phyloP scores from a whole-genome alignment of 2,113 vertebrate genomes.

The Paedocypris sp. region DNA sequence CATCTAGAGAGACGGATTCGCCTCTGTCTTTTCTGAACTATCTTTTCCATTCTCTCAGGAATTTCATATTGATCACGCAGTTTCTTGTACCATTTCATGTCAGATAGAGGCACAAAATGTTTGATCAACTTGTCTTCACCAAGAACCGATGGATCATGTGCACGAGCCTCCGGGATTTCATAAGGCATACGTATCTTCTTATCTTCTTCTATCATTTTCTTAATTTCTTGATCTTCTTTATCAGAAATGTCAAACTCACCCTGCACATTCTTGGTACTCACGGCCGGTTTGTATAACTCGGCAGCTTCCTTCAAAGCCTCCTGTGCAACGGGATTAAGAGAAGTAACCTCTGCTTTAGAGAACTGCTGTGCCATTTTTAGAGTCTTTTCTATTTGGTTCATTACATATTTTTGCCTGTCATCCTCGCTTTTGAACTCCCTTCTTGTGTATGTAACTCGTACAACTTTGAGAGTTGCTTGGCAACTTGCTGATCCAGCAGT shows the following conservation, averaged over 20 bases:
- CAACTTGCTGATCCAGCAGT: slow-evolving; percentile 82
- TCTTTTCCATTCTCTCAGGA: slow-evolving; percentile 77
- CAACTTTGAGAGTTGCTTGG: slow-evolving; percentile 85
- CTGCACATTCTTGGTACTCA: slow-evolving; percentile 87
- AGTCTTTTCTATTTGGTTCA: slow-evolving; percentile 91
- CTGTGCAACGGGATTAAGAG: slow-evolving; percentile 83
- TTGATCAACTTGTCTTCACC: slow-evolving; percentile 87
- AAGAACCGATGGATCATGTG: slow-evolving; percentile 59
- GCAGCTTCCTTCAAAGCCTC: slow-evolving; percentile 90
- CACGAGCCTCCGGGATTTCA: slow-evolving; percentile 79
- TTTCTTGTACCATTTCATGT: slow-evolving; percentile 98
- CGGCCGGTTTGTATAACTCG: slow-evolving; percentile 86
- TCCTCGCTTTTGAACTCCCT: slow-evolving; percentile 83
- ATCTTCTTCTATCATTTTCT: slow-evolving; percentile 66
- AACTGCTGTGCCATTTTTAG: slow-evolving; percentile 88
- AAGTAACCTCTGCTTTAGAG: slow-evolving; percentile 68
- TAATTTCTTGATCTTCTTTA: slow-evolving; percentile 68
- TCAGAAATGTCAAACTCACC: slow-evolving; percentile 81
- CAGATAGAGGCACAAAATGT: slow-evolving; percentile 86
- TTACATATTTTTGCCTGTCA: slow-evolving; percentile 72
- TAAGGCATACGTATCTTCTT: slow-evolving; percentile 87
- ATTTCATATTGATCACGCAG: slow-evolving; percentile 84
- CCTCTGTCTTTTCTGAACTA: slow-evolving; percentile 84
- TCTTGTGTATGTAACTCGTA: slow-evolving; percentile 81
- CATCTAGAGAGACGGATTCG: slow-evolving; percentile 96